These are phyloP conservation scores for Pteropus rufus DNA, from an alignment of 2,797 vertebrate species.

Conservation along the genomic window DNA sequence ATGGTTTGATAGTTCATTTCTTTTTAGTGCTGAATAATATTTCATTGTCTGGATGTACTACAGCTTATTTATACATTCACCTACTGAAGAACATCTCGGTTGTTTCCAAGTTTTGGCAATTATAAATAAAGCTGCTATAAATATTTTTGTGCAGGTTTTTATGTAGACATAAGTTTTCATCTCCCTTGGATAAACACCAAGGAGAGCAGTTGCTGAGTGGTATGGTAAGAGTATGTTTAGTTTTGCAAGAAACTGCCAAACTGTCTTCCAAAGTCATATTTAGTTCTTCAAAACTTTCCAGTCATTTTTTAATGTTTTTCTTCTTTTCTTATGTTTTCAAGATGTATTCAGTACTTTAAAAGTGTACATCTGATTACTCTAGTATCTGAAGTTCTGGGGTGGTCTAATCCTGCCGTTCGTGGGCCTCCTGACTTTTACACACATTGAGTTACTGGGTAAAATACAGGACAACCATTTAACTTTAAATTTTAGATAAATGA, in stretches of 20 bases:
- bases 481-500: neutral
- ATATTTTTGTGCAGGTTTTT: neutral
- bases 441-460: neutral
- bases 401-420: neutral
- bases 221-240: neutral
- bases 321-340: conserved; percentile 5
- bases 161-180: neutral
- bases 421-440: neutral
- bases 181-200: neutral
- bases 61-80: neutral
- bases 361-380: neutral
- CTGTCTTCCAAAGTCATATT: neutral
- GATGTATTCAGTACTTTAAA: neutral
- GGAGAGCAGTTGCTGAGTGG: neutral
- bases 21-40: neutral
- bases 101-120: neutral
- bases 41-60: neutral
- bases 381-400: neutral
- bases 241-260: neutral
- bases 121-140: neutral
- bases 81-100: neutral
- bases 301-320: neutral
- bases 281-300: neutral
- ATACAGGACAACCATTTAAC: neutral
- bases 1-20: neutral